phyloP scores from a whole-genome alignment of 1,140 invertebrate species.

The Myzus persicae region DNA sequence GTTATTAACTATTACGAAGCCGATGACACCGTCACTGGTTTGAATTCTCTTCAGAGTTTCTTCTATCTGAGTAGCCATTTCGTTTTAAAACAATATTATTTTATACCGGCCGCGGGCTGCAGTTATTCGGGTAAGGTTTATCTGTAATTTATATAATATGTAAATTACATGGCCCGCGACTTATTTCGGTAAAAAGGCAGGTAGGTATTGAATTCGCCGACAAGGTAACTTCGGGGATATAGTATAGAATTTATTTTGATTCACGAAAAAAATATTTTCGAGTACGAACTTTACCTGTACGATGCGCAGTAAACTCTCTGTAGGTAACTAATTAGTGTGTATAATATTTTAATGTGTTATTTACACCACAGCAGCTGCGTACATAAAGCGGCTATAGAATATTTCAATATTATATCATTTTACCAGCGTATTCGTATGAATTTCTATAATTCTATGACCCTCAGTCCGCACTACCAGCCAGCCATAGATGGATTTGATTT shows the following conservation, averaged over 20 bases:
- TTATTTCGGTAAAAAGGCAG: not conserved
- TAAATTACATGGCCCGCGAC: no score
- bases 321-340: not conserved
- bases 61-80: conserved; percentile 85
- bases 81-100: not conserved
- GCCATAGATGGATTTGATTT: not conserved
- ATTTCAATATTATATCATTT: not conserved
- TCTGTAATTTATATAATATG: no score
- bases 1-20: conserved; percentile 93
- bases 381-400: not conserved
- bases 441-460: not conserved
- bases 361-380: not conserved
- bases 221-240: not conserved
- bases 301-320: not conserved
- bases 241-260: not conserved
- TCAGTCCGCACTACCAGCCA: not conserved
- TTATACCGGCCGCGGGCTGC: not conserved
- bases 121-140: no score
- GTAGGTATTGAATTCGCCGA: not conserved
- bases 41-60: conserved; percentile 97
- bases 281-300: not conserved
- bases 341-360: not conserved
- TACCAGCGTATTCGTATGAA: not conserved
- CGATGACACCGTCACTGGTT: conserved; percentile 94
- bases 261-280: not conserved